Base-by-base conservation (phyloP, 1,140 invertebrate species). In the Drosophila sp. region DNA sequence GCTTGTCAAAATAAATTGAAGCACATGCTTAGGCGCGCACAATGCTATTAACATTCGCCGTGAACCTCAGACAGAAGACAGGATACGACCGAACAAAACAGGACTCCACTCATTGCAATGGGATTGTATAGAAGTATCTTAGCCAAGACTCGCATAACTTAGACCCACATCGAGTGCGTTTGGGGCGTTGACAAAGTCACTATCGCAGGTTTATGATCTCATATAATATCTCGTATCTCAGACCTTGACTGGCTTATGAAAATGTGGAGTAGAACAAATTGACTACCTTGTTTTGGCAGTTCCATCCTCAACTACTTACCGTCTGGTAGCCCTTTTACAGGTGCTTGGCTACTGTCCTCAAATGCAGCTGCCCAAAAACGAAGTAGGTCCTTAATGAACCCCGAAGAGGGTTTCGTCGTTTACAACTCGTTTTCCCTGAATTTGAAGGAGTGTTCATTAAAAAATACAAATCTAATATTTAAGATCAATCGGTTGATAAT, bases 1-100 rank as follows among this genome's bases (percentile, higher is more conserved):
- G 67, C 80, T 76, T 76, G 80, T 77, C 81, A 78, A 78, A 66
- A 86, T 87, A 86, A 86, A 86, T 82, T 87, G 82, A 82, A 87
- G 83, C 78, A 87, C 83, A 87, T 87, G 82, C 83, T 82, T 82
- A 82, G 79, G 75, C 78, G 82, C 82, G 45, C 82, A 73, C 67
- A 78, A 56, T 76, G 59, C 71, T 41, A 79, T 79, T 89, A 78
- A 79, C 75, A 82, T 79, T 87, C 73, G 18, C 13, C 27, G 13
- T 29, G 46, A 50, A 25, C n/a, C 21, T 21, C 25, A 29, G 27
- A 29, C 21, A 11, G 11, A 0, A 11, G n/a, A 78, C 76, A 51
- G 50, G 1, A 56, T 11, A 56, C 11, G 36, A 57, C 21, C 8
- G 38, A 8, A 16, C 41, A 18, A 3, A 9, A 16, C 9, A 51